A percentile compares a stretch with the other conserved stretches of the same genome.
Conservation (phyloP, 92 coral and sea anemone genomes). For the Palythoa grandiflora region DNA sequence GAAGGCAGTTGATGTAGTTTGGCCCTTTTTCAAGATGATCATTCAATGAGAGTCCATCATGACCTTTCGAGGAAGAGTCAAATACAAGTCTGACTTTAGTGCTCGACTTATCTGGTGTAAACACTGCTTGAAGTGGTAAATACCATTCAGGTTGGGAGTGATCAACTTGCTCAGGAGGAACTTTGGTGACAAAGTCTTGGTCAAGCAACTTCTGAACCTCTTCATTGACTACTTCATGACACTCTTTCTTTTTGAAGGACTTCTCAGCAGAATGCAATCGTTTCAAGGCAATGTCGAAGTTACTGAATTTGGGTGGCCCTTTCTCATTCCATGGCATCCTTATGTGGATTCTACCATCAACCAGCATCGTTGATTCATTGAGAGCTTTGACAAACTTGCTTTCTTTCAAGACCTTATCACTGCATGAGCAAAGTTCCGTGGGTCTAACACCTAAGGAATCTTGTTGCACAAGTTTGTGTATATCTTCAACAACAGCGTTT, state of each 20-base stretch:
- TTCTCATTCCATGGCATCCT: conserved; percentile 69
- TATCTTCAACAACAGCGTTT: conserved; percentile 61
- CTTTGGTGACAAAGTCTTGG: conserved; percentile 55
- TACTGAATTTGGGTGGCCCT: conserved; percentile 73
- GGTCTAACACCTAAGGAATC: conserved; percentile 77
- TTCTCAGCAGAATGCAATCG: conserved; percentile 68
- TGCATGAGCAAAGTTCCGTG: conserved; percentile 82
- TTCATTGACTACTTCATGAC: conserved; percentile 50
- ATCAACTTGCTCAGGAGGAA: conserved; percentile 40
- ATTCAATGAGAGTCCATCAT: conserved; percentile 50
- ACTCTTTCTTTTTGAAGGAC: conserved; percentile 68
- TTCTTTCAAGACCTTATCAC: conserved; percentile 57
- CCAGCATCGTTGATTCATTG: conserved; percentile 58
- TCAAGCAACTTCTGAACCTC: conserved; percentile 72
- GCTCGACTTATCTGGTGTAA: conserved; percentile 46
- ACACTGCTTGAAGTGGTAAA: conserved; percentile 48
- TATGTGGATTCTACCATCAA: conserved; percentile 63
- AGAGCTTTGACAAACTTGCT: conserved; percentile 73
- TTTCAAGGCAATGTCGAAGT: conserved; percentile 69
- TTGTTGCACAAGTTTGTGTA: conserved; percentile 62
- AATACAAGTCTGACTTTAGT: conserved; percentile 60
- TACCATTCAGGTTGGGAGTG: conserved; percentile 47
- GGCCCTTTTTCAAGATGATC: conserved; percentile 74
- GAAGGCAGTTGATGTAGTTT: conserved; percentile 59
- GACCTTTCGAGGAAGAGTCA: conserved; percentile 67